Evolutionary conservation across 2,113 vertebrate species (phyloP).

Genomic region (Cyprinus carpio): DNA sequence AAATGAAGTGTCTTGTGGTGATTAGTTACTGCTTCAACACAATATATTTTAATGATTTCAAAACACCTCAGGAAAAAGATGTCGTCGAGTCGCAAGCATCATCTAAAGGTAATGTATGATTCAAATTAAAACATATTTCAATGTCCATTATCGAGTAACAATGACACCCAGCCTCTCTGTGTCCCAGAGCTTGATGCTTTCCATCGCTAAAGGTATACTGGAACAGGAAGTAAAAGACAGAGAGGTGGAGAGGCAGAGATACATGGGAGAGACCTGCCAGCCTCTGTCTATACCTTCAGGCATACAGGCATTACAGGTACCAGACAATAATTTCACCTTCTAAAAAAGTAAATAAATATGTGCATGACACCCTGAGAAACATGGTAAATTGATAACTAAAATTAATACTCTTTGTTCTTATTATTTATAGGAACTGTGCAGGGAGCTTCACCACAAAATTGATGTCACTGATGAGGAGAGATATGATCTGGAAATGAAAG

Average conservation of each 20-base stretch:
- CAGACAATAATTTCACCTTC: not conserved
- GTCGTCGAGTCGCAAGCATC: conserved; percentile 89
- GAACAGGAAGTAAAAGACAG: conserved; percentile 82
- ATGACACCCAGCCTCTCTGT: not conserved
- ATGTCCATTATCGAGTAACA: not conserved
- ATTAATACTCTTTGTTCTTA: no score
- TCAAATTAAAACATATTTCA: not conserved
- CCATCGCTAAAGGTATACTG: conserved; percentile 84
- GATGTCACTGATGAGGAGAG: conserved; percentile 90
- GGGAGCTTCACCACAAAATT: conserved; percentile 87
- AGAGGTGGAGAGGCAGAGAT: conserved; percentile 80
- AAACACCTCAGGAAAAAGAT: conserved; percentile 80
- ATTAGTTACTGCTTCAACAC: not conserved
- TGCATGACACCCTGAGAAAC: no score
- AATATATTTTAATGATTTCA: not conserved
- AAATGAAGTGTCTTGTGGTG: no score
- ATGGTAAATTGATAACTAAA: no score
- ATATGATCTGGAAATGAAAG: conserved; percentile 87
- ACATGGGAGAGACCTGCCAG: conserved; percentile 85
- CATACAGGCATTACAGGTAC: conserved; percentile 87
- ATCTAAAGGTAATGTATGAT: conserved; percentile 83
- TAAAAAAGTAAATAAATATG: no score
- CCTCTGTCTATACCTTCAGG: conserved; percentile 78
- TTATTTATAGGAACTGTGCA: conserved; percentile 83
- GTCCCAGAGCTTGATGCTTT: conserved; percentile 91